Evolutionary conservation across 1,140 invertebrate genomes (phyloP).

Genomic region (Ostrea edulis): DNA sequence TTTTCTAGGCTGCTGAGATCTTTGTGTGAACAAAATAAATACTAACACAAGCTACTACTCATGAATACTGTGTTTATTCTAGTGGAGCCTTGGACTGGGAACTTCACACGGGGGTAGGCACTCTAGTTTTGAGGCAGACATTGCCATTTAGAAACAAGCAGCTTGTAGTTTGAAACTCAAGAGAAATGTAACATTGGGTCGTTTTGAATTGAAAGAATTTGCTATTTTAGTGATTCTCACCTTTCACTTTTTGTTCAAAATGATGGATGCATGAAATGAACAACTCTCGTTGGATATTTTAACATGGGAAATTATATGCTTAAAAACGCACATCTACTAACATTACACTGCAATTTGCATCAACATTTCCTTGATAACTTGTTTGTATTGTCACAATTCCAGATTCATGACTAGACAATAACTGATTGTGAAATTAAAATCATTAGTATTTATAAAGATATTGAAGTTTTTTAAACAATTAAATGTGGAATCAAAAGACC

Average conservation of each 20-base stretch:
- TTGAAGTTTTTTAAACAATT: no score
- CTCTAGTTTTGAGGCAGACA: not conserved
- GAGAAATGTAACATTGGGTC: not conserved
- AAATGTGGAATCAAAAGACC: no score
- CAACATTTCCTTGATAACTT: not conserved
- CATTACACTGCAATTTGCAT: not conserved
- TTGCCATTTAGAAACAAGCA: not conserved
- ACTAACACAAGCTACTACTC: constrained; percentile 6
- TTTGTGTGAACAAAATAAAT: constrained; percentile 25
- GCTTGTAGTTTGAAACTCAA: not conserved
- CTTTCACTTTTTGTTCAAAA: not conserved
- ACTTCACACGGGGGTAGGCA: constrained; percentile 4
- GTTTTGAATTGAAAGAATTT: not conserved
- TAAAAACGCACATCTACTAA: no score
- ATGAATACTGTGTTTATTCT: constrained; percentile 31
- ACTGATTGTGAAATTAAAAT: not conserved
- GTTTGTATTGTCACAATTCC: not conserved
- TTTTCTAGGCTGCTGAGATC: constrained; percentile 28
- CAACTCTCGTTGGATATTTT: no score
- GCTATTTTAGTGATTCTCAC: not conserved
- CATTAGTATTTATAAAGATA: no score
- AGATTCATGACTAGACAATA: constrained; percentile 8
- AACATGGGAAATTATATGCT: no score
- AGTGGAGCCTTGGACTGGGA: not conserved
- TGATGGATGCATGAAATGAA: no score